phyloP scores from a whole-genome alignment of 2,888 invertebrate species.

The Netelia inedita region DNA sequence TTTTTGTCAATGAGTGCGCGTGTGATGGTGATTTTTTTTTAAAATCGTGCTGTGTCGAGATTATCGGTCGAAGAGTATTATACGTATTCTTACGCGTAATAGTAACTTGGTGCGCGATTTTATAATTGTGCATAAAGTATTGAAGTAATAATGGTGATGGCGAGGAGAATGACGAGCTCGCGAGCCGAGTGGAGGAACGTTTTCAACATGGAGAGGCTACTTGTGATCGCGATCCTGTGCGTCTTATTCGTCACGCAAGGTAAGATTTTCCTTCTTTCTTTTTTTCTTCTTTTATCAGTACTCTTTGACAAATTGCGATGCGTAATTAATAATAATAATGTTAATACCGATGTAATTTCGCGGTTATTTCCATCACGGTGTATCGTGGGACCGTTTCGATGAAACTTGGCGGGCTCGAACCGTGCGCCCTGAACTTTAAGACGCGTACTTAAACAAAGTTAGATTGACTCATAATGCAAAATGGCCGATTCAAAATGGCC shows the following conservation, averaged over 20 bases:
- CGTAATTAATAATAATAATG: neutral
- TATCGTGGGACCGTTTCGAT: no score
- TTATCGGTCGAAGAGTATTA: neutral
- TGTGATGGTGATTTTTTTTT: slow-evolving; percentile 34
- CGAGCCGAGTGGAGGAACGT: slow-evolving; percentile 17
- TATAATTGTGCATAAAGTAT: slow-evolving; percentile 27
- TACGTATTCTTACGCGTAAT: neutral
- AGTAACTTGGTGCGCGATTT: slow-evolving; percentile 33
- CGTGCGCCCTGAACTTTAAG: no score
- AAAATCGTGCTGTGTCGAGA: neutral
- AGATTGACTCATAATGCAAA: no score
- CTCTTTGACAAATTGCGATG: no score
- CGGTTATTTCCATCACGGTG: neutral
- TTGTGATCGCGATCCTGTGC: slow-evolving; percentile 39
- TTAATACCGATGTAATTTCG: neutral
- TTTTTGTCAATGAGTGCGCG: slow-evolving; percentile 5
- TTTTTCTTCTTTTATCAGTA: neutral
- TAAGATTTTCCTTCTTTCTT: slow-evolving; percentile 1
- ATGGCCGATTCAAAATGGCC: neutral
- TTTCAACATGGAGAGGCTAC: slow-evolving; percentile 64
- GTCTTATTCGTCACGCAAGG: slow-evolving; percentile 52
- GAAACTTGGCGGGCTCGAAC: no score
- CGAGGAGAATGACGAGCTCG: slow-evolving; percentile 42
- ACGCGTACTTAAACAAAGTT: no score
- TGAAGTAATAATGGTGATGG: slow-evolving; percentile 31